Base-by-base conservation (phyloP, 1,140 invertebrate species). In the Trichoplusia ni region DNA sequence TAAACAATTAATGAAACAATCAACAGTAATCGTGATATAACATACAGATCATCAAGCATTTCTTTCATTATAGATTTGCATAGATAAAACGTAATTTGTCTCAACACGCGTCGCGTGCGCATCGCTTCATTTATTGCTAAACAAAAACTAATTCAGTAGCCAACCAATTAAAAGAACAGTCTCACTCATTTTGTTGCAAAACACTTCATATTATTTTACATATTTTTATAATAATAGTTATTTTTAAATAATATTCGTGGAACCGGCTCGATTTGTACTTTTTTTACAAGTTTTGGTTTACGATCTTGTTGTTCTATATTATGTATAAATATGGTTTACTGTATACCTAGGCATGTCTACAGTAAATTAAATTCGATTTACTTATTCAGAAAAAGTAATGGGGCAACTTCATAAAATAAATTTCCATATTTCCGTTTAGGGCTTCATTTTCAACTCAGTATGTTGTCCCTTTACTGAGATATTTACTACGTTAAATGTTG, bases 71-170 rank as follows among this genome's bases (percentile, higher is more conserved):
- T 18, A 4, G 1, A 1, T 46, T 13, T 14, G 21, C 21, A 13
- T 27, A 7, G 16, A 27, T 23, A 23, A 9, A 8, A 27, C 13
- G 23, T 47, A 47, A 27, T 25, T 27, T 2, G 21, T 14, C 9
- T n/a, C 7, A 14, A 27, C 8, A 25, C 5, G 5, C 25, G 46
- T 49, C 46, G 46, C 46, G 46, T 49, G 46, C 46, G 25, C 46
- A 49, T 49, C 25, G 23, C 16, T 27, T 14, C 23, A 46, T 46
- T 27, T 8, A 18, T 13, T 49, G 46, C 46, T 29, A 29, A 49
- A 27, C n/a, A 49, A 49, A 29, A 49, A 18, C 7, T 8, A 29
- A 31, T 27, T 29, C 25, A 27, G 25, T 23, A 49, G 11, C 42
- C 40, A 2, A 27, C 27, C 23, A 9, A 46, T 46, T 46, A 27